Evolutionary conservation across 2,888 invertebrate genomes (phyloP), one percentile per base, ranked within the genome.

Genomic region (Quadriops clusia): DNA sequence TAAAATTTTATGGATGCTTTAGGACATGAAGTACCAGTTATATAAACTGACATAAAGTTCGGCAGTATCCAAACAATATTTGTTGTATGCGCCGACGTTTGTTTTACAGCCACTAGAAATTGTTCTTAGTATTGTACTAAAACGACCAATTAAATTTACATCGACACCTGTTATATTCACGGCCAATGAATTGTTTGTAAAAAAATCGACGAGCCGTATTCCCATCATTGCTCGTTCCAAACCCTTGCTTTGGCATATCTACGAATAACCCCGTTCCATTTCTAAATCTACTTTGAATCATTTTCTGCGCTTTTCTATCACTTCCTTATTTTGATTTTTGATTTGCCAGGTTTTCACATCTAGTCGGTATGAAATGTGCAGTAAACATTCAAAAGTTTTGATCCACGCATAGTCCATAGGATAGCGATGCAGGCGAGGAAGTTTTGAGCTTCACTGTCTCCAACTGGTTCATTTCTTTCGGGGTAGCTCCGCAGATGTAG

Each of bases 1-100:
- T 13, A 30, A 28, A 12, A 30, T 31, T 30, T 30, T 30, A 18
- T 30, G 30, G 9, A 30, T 10, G 28, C 30, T 30, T 15, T 27
- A 28, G 9, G 30, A 16, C 12, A 26, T 26, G 14, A n/a, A 26
- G 15, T 14, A 26, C 15, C 26, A 17, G 15, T 7, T 16, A 7
- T 14, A 26, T 26, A 12, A 2, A 12, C 23, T 8, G 12, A 22
- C n/a, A n/a, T n/a, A n/a, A n/a, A n/a, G n/a, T n/a, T n/a, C n/a
- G n/a, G n/a, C n/a, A n/a, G n/a, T n/a, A 22, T 22, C 23, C 23
- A 12, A 3, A 12, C 23, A 3, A 22, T 11, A 22, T 22, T 22
- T 22, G 6, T 4, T 12, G 4, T 7, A 3, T 22, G 23, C 23
- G 11, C 8, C 23, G 12, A 5, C 10, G 12, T 22, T 22, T 3